phyloP scores from a whole-genome alignment of 2,113 vertebrate species.

The Syngnathus scovelli region DNA sequence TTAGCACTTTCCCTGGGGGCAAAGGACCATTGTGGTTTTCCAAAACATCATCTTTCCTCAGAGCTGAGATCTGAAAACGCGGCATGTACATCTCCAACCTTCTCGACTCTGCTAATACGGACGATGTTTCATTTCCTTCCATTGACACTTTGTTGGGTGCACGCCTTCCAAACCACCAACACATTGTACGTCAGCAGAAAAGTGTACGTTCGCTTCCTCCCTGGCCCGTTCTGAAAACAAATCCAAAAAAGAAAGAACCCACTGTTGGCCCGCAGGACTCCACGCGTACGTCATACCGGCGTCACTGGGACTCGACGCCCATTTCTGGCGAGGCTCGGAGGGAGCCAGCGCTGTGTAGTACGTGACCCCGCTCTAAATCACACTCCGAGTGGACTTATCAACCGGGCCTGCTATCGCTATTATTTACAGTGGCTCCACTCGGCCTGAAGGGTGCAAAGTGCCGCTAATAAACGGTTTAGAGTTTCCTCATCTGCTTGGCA shows the following conservation, averaged over 20 bases:
- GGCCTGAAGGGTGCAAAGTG: constrained; percentile 74
- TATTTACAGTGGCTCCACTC: constrained; percentile 71
- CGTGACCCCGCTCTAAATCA: constrained; percentile 35
- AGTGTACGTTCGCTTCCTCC: constrained; percentile 5
- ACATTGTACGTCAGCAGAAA: constrained; percentile 11
- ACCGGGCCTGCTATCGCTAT: constrained; percentile 53
- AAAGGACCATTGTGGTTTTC: constrained; percentile 4
- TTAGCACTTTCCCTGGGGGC: background rate
- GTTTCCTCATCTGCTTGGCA: constrained; percentile 76
- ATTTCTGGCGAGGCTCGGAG: constrained; percentile 16
- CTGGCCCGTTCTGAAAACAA: constrained; percentile 4
- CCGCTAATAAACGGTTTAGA: constrained; percentile 72
- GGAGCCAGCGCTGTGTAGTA: background rate
- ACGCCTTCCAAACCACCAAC: constrained; percentile 4
- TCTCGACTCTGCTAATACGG: background rate
- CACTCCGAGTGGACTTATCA: constrained; percentile 35
- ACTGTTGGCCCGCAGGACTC: constrained; percentile 1
- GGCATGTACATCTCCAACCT: background rate
- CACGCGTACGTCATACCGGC: background rate
- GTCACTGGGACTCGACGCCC: constrained; percentile 15
- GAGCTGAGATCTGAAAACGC: background rate
- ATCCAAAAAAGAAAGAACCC: constrained; percentile 7
- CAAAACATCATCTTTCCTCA: background rate
- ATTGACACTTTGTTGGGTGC: constrained; percentile 1
- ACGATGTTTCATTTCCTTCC: constrained; percentile 4